Evolutionary conservation across 2,797 vertebrate genomes (phyloP).

Genomic region (Taeniopygia guttata): DNA sequence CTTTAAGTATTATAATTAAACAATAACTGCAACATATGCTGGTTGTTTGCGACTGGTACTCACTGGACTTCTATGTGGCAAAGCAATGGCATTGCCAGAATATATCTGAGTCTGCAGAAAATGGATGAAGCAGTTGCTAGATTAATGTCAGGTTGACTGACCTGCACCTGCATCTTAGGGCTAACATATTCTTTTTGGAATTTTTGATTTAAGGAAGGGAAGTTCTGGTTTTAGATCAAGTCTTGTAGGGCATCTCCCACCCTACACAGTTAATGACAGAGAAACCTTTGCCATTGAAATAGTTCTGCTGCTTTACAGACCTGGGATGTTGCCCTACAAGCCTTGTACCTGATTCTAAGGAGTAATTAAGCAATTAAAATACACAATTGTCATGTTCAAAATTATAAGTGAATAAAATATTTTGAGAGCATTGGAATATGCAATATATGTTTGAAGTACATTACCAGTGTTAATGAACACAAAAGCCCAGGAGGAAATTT

Average conservation of each 20-base stretch:
- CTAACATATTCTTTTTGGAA: not conserved
- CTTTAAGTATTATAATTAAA: not conserved
- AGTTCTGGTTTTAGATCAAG: not conserved
- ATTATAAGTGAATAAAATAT: not conserved
- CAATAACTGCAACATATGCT: not conserved
- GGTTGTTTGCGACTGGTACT: not conserved
- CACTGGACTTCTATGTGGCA: not conserved
- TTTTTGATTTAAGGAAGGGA: not conserved
- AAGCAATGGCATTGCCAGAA: not conserved
- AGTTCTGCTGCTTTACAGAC: not conserved
- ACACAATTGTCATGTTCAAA: not conserved
- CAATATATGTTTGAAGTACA: not conserved
- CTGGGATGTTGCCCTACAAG: accelerated
- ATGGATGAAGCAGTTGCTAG: not conserved
- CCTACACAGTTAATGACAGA: not conserved
- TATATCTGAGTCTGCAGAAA: not conserved
- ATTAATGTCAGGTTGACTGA: not conserved
- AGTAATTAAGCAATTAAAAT: not conserved
- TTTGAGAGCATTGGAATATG: not conserved
- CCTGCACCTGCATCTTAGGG: not conserved
- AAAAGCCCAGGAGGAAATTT: not conserved
- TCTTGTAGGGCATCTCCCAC: not conserved
- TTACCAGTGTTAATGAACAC: not conserved
- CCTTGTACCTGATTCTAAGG: not conserved
- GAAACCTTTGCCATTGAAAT: not conserved